phyloP scores from a whole-genome alignment of 2,113 vertebrate genomes.

The Nanorana parkeri region DNA sequence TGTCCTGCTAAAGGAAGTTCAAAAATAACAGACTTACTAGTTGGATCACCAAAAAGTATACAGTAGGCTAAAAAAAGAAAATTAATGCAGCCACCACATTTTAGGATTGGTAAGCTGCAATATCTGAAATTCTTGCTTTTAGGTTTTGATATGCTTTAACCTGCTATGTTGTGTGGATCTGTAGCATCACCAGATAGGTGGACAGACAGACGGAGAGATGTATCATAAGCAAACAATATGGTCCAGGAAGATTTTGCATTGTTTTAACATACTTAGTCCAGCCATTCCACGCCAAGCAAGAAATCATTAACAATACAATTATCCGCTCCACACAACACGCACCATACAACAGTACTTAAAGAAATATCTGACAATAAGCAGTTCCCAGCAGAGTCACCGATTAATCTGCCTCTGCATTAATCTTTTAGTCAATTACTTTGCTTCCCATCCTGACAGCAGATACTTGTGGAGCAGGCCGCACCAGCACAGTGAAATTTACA shows the following conservation, averaged over 20 bases:
- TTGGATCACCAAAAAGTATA: no score
- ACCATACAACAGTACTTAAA: slow-evolving; percentile 25
- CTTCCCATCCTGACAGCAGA: slow-evolving; percentile 46
- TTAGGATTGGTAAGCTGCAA: no score
- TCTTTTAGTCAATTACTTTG: slow-evolving; percentile 50
- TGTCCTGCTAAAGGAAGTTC: no score
- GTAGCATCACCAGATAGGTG: neutral
- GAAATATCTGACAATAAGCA: slow-evolving; percentile 47
- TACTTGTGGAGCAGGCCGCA: slow-evolving; percentile 35
- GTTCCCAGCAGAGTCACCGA: slow-evolving; percentile 1
- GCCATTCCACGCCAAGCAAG: neutral
- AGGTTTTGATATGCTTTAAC: neutral
- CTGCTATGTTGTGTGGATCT: no score
- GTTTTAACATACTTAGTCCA: neutral
- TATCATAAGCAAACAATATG: no score
- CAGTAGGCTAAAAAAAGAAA: no score
- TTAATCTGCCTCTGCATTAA: slow-evolving; percentile 56
- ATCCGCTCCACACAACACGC: neutral
- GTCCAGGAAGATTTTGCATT: neutral
- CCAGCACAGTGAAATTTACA: slow-evolving; percentile 24
- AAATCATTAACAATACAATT: slow-evolving; percentile 19
- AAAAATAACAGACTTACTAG: no score
- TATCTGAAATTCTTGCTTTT: no score
- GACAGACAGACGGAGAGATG: neutral
- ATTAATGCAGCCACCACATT: no score